These are phyloP conservation scores for Drosophila kambysellisi DNA, from an alignment of 2,888 invertebrate genomes.

Conservation along the genomic window DNA sequence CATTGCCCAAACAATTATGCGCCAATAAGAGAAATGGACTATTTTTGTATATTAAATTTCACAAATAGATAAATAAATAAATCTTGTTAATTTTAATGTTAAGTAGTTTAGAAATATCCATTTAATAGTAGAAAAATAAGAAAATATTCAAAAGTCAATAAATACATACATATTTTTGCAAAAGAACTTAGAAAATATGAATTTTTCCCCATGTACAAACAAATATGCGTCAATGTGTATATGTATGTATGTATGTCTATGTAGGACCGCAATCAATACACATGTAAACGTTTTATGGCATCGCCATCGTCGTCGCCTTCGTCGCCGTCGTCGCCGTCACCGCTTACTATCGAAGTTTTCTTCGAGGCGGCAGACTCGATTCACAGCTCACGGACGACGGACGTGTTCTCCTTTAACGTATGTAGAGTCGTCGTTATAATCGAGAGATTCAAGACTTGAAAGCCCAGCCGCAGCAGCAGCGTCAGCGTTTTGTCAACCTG, in stretches of 20 bases:
- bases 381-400: conserved; percentile 66
- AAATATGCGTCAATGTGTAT: no score
- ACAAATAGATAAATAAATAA: no score
- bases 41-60: no score
- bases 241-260: conserved; percentile 11
- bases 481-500: conserved; percentile 37
- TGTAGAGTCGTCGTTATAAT: conserved; percentile 17
- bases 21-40: no score
- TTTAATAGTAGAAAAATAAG: no score
- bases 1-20: no score
- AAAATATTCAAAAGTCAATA: no score
- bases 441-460: neutral
- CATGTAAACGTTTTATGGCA: conserved; percentile 40
- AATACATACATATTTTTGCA: no score
- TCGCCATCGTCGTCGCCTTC: conserved; percentile 5
- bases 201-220: no score
- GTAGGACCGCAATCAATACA: conserved; percentile 41
- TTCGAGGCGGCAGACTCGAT: conserved; percentile 56
- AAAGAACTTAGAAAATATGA: no score
- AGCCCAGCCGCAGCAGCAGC: conserved; percentile 2
- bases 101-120: no score
- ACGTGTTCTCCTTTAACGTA: conserved; percentile 53
- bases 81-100: no score
- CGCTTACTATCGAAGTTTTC: conserved; percentile 52
- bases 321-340: conserved; percentile 14